Evolutionary conservation across 2,113 vertebrate species (phyloP).

Genomic region (Calidris pugnax): DNA sequence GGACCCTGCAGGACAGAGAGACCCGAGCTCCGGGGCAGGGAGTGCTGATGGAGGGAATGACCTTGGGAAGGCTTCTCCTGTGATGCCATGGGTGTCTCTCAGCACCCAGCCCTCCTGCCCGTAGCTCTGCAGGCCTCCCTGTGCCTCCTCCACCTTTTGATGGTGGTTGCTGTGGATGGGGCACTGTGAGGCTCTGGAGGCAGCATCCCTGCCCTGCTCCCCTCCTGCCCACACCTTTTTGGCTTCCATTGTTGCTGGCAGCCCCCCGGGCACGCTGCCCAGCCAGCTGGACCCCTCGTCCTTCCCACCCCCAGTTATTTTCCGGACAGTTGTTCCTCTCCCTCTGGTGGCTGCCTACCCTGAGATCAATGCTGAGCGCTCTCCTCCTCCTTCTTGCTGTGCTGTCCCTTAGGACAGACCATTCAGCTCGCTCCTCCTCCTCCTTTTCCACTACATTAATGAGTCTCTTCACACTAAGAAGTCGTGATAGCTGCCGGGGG

Average conservation of each 20-base stretch:
- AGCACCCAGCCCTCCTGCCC: neutral
- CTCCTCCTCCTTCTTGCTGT: constrained; percentile 20
- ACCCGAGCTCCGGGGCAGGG: neutral
- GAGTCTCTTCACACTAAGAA: constrained; percentile 15
- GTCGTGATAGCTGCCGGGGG: neutral
- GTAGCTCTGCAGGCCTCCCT: neutral
- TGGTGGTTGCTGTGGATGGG: neutral
- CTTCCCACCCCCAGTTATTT: neutral
- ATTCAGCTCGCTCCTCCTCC: constrained; percentile 46
- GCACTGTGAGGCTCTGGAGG: neutral
- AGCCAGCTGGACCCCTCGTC: neutral
- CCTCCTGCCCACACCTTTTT: neutral
- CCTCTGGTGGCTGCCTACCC: neutral
- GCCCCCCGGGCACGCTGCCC: neutral
- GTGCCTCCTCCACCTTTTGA: neutral
- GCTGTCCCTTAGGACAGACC: constrained; percentile 20
- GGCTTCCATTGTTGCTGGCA: neutral
- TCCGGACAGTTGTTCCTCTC: neutral
- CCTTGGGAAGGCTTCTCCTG: neutral
- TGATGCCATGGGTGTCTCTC: neutral
- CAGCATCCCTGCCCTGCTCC: neutral
- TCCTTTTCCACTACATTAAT: constrained; percentile 48
- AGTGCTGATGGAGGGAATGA: neutral
- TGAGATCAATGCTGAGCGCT: neutral
- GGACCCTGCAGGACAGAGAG: neutral